phyloP scores from a whole-genome alignment of 1,140 invertebrate genomes.

The Bombus pyrosoma region DNA sequence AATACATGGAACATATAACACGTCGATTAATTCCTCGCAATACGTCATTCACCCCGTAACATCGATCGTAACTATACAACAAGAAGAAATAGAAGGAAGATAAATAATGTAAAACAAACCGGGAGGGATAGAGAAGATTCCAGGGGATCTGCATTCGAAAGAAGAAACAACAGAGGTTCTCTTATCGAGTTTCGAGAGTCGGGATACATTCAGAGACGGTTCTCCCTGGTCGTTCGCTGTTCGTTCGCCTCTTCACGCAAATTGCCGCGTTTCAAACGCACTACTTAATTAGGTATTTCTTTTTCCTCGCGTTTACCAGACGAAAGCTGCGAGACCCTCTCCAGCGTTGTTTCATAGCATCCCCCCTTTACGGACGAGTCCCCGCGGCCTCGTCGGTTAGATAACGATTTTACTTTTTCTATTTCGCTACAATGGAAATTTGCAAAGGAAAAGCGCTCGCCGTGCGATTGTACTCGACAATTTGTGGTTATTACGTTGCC shows the following conservation, averaged over 20 bases:
- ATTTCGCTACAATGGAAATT: not conserved
- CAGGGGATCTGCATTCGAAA: not conserved
- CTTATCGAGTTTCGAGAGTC: constrained; percentile 3
- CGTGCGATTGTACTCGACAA: constrained; percentile 2
- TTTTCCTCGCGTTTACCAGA: not conserved
- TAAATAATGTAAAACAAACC: not conserved
- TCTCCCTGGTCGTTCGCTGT: not conserved
- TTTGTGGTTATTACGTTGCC: constrained; percentile 33
- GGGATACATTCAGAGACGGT: not conserved
- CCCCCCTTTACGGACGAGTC: not conserved
- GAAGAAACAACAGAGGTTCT: not conserved
- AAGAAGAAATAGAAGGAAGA: not conserved
- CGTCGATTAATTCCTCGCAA: too few relatives aligned
- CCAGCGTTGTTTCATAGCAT: not conserved
- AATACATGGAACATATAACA: too few relatives aligned
- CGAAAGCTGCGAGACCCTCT: not conserved
- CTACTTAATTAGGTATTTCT: constrained; percentile 33
- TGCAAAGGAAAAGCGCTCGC: not conserved
- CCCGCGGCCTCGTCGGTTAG: not conserved
- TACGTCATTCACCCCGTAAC: not conserved
- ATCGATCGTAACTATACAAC: not conserved
- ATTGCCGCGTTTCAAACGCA: constrained; percentile 26
- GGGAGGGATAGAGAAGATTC: not conserved
- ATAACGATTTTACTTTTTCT: constrained; percentile 20
- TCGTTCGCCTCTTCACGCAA: constrained; percentile 3